Base-by-base conservation (phyloP, 2,113 vertebrate species). In the Ceyx melanurus region DNA sequence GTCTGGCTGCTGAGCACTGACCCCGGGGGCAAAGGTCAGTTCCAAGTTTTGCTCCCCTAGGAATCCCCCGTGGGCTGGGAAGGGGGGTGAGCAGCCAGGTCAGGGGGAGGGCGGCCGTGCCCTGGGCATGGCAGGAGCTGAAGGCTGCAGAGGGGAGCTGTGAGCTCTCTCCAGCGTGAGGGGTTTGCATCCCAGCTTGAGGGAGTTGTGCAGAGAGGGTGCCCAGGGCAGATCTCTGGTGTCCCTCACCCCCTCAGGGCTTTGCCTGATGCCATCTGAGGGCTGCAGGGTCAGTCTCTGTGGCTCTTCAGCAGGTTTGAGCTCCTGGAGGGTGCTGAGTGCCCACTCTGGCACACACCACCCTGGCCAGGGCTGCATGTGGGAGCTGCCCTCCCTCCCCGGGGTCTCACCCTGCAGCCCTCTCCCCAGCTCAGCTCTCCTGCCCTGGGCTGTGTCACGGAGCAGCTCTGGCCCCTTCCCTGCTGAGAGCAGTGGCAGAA, bases 211-310 rank as follows among this genome's bases (percentile, higher is more conserved):
- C 18, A 0, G 13, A 15, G 0, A 3, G 50, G 58, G 13, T 16
- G 1, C 22, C 1, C 31, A 53, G 86, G 20, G 33, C 50, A 20
- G 12, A n/a, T 33, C 19, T 20, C 11, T 61, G 45, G 31, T 40
- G n/a, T 84, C 56, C 77, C 35, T 3, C 4, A 22, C 13, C 1
- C 25, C 33, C 2, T 20, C 76, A 29, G 37, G 18, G 5, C 10
- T 2, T 15, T 2, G 3, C 0, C 2, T 10, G 73, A 6, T 2
- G 7, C 45, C 0, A 0, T n/a, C 1, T 2, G 22, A 10, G 42
- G 51, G 67, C 66, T 19, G 12, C 2, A 12, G 64, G 31, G 3
- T 70, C 8, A 3, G 0, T 35, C 62, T 11, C 80, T 9, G 25
- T 10, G 8, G 0, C 62, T 57, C 28, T 42, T 57, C n/a, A 1